Evolutionary conservation across 2,797 vertebrate genomes (phyloP).

Genomic region (Mormyrus proboscirostris): DNA sequence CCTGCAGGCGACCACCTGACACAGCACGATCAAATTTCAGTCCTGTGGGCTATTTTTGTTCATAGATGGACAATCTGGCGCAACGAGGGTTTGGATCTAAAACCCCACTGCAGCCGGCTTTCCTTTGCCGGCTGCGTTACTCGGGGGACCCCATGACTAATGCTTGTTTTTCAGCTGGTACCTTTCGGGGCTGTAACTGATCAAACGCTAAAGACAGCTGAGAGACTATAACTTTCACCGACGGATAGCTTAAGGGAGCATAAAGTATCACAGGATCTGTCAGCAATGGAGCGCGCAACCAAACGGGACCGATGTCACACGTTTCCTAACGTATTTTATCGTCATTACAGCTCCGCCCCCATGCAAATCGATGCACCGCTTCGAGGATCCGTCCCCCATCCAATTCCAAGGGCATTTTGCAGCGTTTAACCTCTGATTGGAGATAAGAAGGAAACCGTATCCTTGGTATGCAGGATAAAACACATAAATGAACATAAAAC

Average conservation of each 20-base stretch:
- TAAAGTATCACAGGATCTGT: not conserved
- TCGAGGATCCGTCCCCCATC: too few relatives aligned
- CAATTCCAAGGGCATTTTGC: conserved; percentile 9
- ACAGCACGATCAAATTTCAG: not conserved
- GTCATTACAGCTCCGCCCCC: not conserved
- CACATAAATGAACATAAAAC: conserved; percentile 16
- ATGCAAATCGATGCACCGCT: not conserved
- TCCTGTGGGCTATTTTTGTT: not conserved
- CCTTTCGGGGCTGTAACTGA: conserved; percentile 20
- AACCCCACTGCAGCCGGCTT: not conserved
- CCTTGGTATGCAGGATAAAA: not conserved
- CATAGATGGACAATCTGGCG: not conserved
- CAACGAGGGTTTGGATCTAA: not conserved
- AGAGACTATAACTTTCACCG: conserved; percentile 11
- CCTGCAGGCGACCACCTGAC: not conserved
- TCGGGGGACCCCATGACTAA: not conserved
- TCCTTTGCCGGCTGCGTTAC: not conserved
- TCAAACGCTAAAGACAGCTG: conserved; percentile 15
- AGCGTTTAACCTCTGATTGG: conserved; percentile 5
- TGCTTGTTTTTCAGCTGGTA: conserved; percentile 19
- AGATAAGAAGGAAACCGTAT: not conserved
- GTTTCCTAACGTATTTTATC: not conserved
- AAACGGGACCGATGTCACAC: not conserved
- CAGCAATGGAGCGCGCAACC: not conserved
- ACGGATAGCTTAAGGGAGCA: not conserved